Percentiles rank a stretch among this genome's conserved stretches.
Conservation (phyloP, 2,888 invertebrate genomes). For the Neoaliturus tenellus region DNA sequence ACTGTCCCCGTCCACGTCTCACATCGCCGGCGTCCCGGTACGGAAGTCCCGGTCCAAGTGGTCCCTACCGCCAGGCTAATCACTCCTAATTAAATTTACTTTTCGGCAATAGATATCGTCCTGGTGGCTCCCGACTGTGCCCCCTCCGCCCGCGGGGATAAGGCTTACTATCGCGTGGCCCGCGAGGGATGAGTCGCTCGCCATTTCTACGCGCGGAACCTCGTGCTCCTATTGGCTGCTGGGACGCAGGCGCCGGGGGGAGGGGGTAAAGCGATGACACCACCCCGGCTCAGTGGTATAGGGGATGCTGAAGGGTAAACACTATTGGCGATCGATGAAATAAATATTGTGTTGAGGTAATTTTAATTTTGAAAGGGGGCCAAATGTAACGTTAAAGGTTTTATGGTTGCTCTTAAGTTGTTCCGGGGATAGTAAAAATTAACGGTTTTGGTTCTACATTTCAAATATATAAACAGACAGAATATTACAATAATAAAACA, state of each 20-base stretch:
- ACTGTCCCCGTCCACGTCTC: not conserved
- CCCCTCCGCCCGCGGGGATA: not conserved
- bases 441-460: no score
- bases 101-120: constrained; percentile 43
- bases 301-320: not conserved
- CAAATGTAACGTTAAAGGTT: no score
- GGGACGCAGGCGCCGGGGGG: constrained; percentile 33
- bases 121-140: not conserved
- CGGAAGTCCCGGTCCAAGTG: constrained; percentile 58
- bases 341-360: not conserved
- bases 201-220: constrained; percentile 35
- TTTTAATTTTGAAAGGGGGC: no score
- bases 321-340: not conserved
- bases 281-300: not conserved
- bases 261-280: no score
- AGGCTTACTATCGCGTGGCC: not conserved
- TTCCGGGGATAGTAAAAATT: no score
- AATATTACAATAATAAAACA: no score
- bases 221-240: not conserved
- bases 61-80: constrained; percentile 50
- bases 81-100: constrained; percentile 52
- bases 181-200: constrained; percentile 46
- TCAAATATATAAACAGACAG: no score
- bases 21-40: not conserved
- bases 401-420: no score